Base-by-base conservation (phyloP, 2,888 invertebrate species). In the Acleris holmiana region DNA sequence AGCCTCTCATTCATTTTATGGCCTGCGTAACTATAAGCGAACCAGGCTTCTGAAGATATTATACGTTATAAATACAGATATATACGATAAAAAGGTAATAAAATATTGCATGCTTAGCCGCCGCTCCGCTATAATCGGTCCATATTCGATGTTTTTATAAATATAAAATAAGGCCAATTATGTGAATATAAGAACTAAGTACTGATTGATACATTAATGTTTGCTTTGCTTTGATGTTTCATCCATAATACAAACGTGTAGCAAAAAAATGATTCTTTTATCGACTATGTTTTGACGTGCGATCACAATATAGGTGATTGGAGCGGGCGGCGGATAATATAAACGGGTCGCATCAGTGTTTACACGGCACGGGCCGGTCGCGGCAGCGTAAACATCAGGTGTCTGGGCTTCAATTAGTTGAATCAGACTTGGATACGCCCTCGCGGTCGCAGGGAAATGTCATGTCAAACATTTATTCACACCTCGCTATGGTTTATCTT, bases 311-410 rank as follows among this genome's bases (percentile, higher is more conserved):
- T 44, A 55, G 23, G 55, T 60, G 25, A 46, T 54, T 53, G 48
- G 41, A 57, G 41, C 58, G 41, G 48, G 49, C 35, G 41, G 64
- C 49, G 60, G 59, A 55, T 50, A 50, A 59, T 29, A 60, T 55
- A 65, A 48, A 59, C 64, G 49, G 60, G 46, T 40, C 55, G 55
- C 18, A 40, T 17, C 54, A 21, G 29, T 60, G 65, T 60, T 65
- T 60, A 60, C 65, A 46, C 54, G 53, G 19, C 56, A 53, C 40
- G 53, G 54, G 44, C 62, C 74, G 76, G 68, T 74, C 61, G 54
- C 66, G 76, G 77, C 78, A 82, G 78, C 66, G 69, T 74, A 79
- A 80, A 82, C 77, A 79, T 67, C 65, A 64, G 64, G 64, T 59
- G 76, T 74, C 73, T 73, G 69, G 72, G 71, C 76, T 73, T 80